Conservation (phyloP, 1,140 invertebrate species). For the Calephelis nemesis region DNA sequence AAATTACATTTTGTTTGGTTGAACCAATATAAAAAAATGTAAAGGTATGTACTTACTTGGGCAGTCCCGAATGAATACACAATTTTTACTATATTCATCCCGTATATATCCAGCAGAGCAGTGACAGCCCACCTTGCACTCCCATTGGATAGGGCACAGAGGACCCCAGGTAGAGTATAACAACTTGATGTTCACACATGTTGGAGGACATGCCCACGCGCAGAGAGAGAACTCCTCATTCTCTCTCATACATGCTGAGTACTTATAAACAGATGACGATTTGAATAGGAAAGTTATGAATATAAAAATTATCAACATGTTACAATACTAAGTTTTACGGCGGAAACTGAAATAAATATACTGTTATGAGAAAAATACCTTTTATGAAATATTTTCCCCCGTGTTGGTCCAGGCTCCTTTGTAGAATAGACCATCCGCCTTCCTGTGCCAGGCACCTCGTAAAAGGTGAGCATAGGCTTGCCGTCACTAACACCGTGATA, state of each 20-base stretch:
- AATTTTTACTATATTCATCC: slow-evolving; percentile 60
- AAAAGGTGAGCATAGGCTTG: too few relatives aligned
- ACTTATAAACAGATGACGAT: slow-evolving; percentile 35
- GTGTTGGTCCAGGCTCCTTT: too few relatives aligned
- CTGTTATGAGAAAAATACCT: too few relatives aligned
- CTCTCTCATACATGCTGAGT: slow-evolving; percentile 46
- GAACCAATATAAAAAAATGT: neutral
- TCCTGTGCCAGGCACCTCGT: too few relatives aligned
- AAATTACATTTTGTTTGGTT: too few relatives aligned
- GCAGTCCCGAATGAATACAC: slow-evolving; percentile 54
- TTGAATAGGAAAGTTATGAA: slow-evolving; percentile 28
- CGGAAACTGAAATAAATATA: too few relatives aligned
- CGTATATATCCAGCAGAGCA: slow-evolving; percentile 56
- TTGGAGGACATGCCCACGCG: slow-evolving; percentile 59
- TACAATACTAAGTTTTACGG: neutral
- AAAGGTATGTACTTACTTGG: slow-evolving; percentile 43
- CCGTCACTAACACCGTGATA: too few relatives aligned
- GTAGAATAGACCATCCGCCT: too few relatives aligned
- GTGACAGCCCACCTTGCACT: slow-evolving; percentile 56
- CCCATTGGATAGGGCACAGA: slow-evolving; percentile 49
- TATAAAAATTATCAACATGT: slow-evolving; percentile 8
- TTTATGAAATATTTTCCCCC: too few relatives aligned
- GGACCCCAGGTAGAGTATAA: slow-evolving; percentile 24
- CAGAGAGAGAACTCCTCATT: slow-evolving; percentile 64
- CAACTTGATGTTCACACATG: slow-evolving; percentile 54